phyloP scores from a whole-genome alignment of 2,797 vertebrate species.

The Alosa sapidissima region DNA sequence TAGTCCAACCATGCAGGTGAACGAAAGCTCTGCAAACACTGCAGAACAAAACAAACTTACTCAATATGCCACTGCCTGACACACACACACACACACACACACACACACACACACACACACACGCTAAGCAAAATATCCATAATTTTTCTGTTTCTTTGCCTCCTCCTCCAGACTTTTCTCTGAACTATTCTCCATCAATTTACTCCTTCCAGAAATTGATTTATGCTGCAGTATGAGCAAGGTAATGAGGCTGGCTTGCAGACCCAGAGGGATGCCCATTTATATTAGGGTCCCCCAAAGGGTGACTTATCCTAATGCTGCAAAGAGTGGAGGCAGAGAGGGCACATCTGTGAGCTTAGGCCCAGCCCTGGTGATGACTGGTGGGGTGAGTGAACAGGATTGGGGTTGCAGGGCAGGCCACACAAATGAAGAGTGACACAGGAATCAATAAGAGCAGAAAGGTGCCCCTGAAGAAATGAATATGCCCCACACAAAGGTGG shows the following conservation, averaged over 20 bases:
- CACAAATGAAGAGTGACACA: neutral
- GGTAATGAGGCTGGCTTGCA: neutral
- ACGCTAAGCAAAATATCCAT: no score
- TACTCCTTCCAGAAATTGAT: neutral
- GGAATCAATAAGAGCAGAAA: neutral
- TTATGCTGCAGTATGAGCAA: neutral
- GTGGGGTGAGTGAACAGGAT: neutral
- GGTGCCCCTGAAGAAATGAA: neutral
- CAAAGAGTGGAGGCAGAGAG: neutral
- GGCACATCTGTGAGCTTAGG: neutral
- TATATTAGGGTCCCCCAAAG: neutral
- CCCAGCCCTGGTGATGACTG: neutral
- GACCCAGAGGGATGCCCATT: conserved; percentile 1
- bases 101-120: no score
- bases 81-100: no score
- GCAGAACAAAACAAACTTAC: conserved; percentile 20
- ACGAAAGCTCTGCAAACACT: conserved; percentile 86
- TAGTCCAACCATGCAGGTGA: conserved; percentile 78
- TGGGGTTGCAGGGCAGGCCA: neutral
- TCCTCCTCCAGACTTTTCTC: neutral
- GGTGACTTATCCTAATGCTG: neutral
- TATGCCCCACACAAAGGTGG: neutral
- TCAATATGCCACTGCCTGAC: no score
- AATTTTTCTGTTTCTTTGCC: neutral
- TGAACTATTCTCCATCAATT: conserved; percentile 11